Base-by-base conservation (phyloP, 2,888 invertebrate genomes). In the Stenoptilia bipunctidactyla region DNA sequence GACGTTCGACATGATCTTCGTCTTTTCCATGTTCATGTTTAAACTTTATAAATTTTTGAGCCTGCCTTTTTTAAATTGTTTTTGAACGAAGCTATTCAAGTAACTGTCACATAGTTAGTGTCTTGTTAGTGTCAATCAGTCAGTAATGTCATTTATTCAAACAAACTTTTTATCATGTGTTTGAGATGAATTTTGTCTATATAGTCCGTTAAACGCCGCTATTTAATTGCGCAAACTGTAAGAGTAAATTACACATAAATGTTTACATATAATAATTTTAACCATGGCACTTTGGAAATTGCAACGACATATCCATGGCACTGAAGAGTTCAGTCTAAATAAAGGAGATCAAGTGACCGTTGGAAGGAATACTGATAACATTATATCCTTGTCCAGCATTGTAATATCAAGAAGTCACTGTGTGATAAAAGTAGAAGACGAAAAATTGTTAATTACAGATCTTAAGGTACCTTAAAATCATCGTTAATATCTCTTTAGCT, bases 391-490 rank as follows among this genome's bases (percentile, higher is more conserved):
- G 13, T 55, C 69, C 34, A 77, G 79, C 47, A 58, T 72, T 45
- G 71, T 75, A 6, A 64, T 83, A 53, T 83, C 82, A 8, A 63
- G 82, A 49, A 66, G 68, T 45, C 82, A 83, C 45, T 82, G 82
- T 57, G 45, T 64, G 33, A 48, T 83, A 37, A 49, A 57, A 41
- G 55, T 70, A 8, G 57, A 61, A 43, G 51, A 54, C 30, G 57
- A 73, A 51, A 60, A 62, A 49, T 63, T 70, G 38, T 37, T 65
- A 1, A 61, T 83, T 20, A 73, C 66, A 35, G 82, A 83, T 48
- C 55, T 74, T 45, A 61, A 68, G 64, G 82, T 79, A 66, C n/a
- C n/a, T n/a, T n/a, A n/a, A n/a, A n/a, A n/a, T n/a, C n/a, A n/a
- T n/a, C n/a, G n/a, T n/a, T n/a, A n/a, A n/a, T n/a, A n/a, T n/a